Conservation (phyloP, 2,888 invertebrate species). For the Lutraria lutraria region DNA sequence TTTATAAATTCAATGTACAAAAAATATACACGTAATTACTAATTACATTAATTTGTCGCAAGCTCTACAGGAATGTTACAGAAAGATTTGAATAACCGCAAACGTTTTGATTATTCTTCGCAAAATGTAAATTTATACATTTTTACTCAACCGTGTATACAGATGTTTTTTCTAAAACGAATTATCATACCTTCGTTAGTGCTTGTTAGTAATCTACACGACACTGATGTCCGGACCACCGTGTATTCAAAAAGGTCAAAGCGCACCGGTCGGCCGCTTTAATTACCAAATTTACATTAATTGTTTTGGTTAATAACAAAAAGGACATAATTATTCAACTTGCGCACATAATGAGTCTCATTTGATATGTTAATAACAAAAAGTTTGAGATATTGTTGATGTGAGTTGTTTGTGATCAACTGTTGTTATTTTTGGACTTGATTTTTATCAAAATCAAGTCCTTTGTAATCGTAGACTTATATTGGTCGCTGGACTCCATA, state of each 20-base stretch:
- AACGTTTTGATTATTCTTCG: not conserved
- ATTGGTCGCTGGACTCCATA: no score
- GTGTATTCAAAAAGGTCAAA: not conserved
- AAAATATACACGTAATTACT: not conserved
- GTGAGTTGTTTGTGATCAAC: not conserved
- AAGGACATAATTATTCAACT: not conserved
- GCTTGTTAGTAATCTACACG: no score
- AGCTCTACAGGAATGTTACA: not conserved
- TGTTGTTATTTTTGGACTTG: no score
- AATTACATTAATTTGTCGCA: not conserved
- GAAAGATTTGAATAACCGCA: not conserved
- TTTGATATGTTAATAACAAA: not conserved
- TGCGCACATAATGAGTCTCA: not conserved
- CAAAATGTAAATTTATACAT: not conserved
- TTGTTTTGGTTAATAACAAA: constrained; percentile 9
- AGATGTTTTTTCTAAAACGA: no score
- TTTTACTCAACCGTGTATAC: no score
- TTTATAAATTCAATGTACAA: not conserved
- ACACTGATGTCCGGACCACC: not conserved
- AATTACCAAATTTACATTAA: not conserved
- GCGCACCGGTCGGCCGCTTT: not conserved
- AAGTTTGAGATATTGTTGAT: not conserved
- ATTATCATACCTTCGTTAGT: no score
- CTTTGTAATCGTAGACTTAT: no score
- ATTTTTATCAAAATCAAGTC: no score